Evolutionary conservation across 1,140 invertebrate species (phyloP), one percentile per base, ranked within the genome.

Genomic region (Tetramorium simillimum): DNA sequence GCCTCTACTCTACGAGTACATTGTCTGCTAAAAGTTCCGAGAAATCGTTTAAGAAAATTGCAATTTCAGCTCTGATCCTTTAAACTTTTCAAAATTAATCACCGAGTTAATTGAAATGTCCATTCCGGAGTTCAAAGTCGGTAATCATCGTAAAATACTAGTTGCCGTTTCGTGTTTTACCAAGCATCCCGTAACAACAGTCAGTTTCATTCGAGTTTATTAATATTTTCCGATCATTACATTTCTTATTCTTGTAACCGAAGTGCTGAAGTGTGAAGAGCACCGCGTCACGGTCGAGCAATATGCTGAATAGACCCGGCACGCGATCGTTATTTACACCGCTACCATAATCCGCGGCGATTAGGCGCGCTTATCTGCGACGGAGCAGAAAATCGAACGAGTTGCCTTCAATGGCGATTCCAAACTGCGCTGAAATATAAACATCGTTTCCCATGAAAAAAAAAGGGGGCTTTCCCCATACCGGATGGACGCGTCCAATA

Each of bases 301-400:
- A 46, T 73, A 82, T 73, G 53, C 70, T 49, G 53, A 62, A 37
- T 58, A 72, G 28, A 60, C 1, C 14, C 18, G 18, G 37, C 80
- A 82, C 51, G 67, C 53, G 80, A 72, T 58, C 80, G 53, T 72
- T 72, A 60, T 46, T 82, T 58, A 46, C 51, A 10, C 21, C 63
- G 63, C 78, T 70, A n/a, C 67, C 65, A 60, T 82, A 73, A 82
- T 70, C 65, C 51, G 24, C n/a, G 51, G 21, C 18, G 37, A 51
- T 72, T 72, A 82, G 49, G 51, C 69, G 14, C 78, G 78, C 49
- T 53, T 56, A 49, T 49, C 24, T 24, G 80, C 80, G 58, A 84
- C 53, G 53, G 28, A 60, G 53, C 40, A 40, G 80, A 60, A 60
- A 75, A 84, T 84, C 65, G 46, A 53, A 37, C 14, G 53, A 37